These are phyloP conservation scores for Galago senegalensis DNA, from an alignment of 2,797 vertebrate species.

Conservation along the genomic window DNA sequence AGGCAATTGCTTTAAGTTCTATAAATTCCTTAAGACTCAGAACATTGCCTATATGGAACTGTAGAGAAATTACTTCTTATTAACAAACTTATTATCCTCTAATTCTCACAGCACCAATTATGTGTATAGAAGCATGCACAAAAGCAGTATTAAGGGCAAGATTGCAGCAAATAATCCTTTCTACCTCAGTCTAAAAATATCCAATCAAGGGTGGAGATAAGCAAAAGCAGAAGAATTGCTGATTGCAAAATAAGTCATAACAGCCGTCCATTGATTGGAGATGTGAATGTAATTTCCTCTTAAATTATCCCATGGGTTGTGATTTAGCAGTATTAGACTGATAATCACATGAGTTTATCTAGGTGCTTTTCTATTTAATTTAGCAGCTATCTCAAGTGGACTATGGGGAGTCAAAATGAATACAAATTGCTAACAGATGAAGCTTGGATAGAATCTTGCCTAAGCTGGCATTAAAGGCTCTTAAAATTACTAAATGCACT, in stretches of 20 bases:
- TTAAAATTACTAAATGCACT: slow-evolving; percentile 18
- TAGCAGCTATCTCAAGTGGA: slow-evolving; percentile 11
- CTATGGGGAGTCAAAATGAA: not conserved
- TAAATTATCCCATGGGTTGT: not conserved
- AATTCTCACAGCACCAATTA: slow-evolving; percentile 47
- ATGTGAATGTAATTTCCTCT: slow-evolving; percentile 55
- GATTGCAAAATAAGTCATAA: slow-evolving; percentile 59
- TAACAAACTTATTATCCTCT: slow-evolving; percentile 31
- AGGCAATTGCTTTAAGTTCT: slow-evolving; percentile 38
- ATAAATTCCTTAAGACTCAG: slow-evolving; percentile 48
- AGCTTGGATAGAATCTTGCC: not conserved
- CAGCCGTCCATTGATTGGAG: not conserved
- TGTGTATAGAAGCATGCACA: not conserved
- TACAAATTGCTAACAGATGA: slow-evolving; percentile 7
- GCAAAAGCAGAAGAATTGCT: slow-evolving; percentile 41
- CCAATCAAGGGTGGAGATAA: slow-evolving; percentile 10
- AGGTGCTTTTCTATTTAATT: slow-evolving; percentile 53
- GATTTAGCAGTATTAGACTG: slow-evolving; percentile 33
- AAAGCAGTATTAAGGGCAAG: slow-evolving; percentile 37
- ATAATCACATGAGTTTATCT: slow-evolving; percentile 27
- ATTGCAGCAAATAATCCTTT: slow-evolving; percentile 53
- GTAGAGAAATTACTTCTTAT: slow-evolving; percentile 32
- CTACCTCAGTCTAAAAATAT: slow-evolving; percentile 29
- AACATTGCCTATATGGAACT: not conserved
- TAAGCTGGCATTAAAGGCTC: not conserved